These are phyloP conservation scores for Pterocles burchelli DNA, from an alignment of 2,113 vertebrate genomes.

Conservation along the genomic window DNA sequence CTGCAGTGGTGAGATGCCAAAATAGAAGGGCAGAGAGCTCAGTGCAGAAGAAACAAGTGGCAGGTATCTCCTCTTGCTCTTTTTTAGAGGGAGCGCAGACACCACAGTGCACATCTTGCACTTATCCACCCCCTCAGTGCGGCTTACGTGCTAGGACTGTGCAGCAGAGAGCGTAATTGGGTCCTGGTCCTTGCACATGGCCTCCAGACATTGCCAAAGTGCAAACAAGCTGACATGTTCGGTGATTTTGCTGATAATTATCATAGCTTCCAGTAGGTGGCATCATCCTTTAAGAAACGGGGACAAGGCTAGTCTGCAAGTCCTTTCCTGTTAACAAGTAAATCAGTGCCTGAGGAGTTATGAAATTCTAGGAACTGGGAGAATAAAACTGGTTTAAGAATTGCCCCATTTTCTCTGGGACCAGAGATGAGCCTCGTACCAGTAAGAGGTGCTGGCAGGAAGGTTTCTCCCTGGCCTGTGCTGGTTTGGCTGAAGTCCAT, in stretches of 20 bases:
- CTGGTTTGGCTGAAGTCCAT: background rate
- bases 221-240: background rate
- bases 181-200: background rate
- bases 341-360: background rate
- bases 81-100: background rate
- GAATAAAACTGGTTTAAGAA: background rate
- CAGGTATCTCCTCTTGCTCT: background rate
- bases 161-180: background rate
- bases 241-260: background rate
- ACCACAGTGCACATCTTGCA: background rate
- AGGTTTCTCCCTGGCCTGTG: background rate
- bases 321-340: background rate
- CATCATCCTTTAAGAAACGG: background rate
- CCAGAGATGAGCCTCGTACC: background rate
- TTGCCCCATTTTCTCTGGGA: background rate
- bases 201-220: background rate
- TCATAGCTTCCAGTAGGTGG: constrained; percentile 49
- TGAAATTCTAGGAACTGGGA: background rate
- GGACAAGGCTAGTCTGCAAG: background rate
- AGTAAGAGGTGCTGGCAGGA: background rate
- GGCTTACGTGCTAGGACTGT: background rate
- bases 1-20: background rate
- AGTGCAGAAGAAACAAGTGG: background rate
- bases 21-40: background rate
- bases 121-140: background rate